Percentiles rank a stretch among this genome's conserved stretches.
Evolutionary conservation across 2,113 vertebrate genomes (phyloP).

Genomic region (Empidonax traillii): DNA sequence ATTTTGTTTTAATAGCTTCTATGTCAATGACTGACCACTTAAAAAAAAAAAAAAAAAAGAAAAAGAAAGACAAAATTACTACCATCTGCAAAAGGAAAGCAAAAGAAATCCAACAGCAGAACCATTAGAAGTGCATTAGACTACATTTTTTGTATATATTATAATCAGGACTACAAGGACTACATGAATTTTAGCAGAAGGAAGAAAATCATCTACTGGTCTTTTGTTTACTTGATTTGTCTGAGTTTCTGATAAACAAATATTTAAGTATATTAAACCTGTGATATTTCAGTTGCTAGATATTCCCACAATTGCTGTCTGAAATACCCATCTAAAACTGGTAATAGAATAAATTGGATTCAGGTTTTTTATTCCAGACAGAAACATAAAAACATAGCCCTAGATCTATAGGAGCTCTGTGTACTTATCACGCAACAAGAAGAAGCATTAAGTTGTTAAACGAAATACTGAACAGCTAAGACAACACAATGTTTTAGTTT

Average conservation of each 20-base stretch:
- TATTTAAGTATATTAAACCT: not conserved
- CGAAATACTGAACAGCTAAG: not conserved
- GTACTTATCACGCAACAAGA: not conserved
- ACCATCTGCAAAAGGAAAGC: not conserved
- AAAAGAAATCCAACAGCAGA: not conserved
- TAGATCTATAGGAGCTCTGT: not conserved
- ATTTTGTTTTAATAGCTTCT: not conserved
- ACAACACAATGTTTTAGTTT: not conserved
- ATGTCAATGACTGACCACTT: not conserved
- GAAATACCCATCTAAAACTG: not conserved
- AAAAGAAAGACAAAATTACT: not conserved
- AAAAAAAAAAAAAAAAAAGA: not conserved
- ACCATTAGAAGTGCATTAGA: not conserved
- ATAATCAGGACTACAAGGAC: not conserved
- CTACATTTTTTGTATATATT: not conserved
- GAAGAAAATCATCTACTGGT: not conserved
- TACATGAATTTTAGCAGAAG: not conserved
- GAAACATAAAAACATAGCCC: not conserved
- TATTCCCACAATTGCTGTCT: not conserved
- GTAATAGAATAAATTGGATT: not conserved
- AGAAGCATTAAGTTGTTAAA: not conserved
- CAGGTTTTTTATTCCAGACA: not conserved
- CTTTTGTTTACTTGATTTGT: not conserved
- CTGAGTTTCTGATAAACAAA: not conserved
- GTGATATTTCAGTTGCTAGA: not conserved